phyloP scores from a whole-genome alignment of 1,140 invertebrate species.

The Goniozus legneri region DNA sequence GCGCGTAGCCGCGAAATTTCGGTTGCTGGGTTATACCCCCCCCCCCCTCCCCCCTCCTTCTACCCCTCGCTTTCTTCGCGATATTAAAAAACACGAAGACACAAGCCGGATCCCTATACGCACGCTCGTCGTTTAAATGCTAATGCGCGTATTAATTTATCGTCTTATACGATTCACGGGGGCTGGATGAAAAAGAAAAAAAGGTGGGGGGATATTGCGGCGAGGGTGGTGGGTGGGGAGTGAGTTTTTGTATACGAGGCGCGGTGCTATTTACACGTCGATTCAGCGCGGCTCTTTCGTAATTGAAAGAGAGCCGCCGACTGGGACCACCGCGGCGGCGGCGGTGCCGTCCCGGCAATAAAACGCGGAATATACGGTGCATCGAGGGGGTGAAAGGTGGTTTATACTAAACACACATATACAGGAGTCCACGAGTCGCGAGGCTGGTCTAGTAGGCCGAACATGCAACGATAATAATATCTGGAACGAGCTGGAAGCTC shows the following conservation, averaged over 20 bases:
- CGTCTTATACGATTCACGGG: conserved; percentile 26
- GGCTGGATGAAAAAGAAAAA: no score
- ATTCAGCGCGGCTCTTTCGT: conserved; percentile 22
- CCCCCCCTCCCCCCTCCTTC: neutral
- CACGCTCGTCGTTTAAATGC: conserved; percentile 35
- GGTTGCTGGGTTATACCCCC: neutral
- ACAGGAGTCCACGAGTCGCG: no score
- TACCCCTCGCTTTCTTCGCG: conserved; percentile 9
- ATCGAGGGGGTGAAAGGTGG: no score
- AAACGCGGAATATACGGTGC: conserved; percentile 28
- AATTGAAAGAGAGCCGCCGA: conserved; percentile 35
- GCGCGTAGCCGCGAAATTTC: no score
- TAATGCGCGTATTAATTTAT: conserved; percentile 28
- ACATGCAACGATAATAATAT: no score
- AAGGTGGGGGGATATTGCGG: no score
- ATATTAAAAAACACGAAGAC: no score
- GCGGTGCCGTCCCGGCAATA: conserved; percentile 15
- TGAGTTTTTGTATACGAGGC: no score
- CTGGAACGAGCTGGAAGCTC: conserved; percentile 8
- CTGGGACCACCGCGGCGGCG: conserved; percentile 27
- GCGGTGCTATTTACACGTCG: conserved; percentile 25
- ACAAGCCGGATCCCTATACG: no score
- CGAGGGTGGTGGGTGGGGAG: no score
- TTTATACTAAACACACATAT: no score
- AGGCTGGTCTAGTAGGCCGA: conserved; percentile 25